Conservation (phyloP, 2,888 invertebrate species). For the Eurois occulta region DNA sequence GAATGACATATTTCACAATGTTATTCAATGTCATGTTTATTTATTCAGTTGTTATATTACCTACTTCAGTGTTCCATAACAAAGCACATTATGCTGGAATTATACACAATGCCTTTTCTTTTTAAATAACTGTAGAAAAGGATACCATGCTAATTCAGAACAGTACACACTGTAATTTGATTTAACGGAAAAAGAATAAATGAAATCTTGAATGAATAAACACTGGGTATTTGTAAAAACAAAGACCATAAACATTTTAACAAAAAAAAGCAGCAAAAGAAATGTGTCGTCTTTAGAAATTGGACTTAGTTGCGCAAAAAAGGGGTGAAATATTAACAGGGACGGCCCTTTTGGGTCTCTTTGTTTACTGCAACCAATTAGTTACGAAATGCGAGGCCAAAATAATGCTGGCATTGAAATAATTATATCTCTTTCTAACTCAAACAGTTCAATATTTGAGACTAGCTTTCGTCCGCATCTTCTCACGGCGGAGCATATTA, state of each 20-base stretch:
- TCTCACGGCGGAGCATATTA: neutral
- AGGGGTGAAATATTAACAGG: slow-evolving; percentile 64
- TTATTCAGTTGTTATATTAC: slow-evolving; percentile 1
- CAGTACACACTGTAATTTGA: too few relatives aligned
- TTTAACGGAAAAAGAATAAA: slow-evolving; percentile 29
- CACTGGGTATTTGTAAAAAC: slow-evolving; percentile 28
- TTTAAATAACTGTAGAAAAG: slow-evolving; percentile 31
- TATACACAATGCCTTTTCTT: slow-evolving; percentile 12
- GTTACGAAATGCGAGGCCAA: slow-evolving; percentile 66
- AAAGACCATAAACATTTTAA: slow-evolving; percentile 38
- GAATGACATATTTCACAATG: neutral
- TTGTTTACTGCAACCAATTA: slow-evolving; percentile 72
- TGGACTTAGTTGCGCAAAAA: slow-evolving; percentile 66
- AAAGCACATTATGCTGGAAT: slow-evolving; percentile 4
- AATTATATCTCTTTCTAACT: slow-evolving; percentile 37
- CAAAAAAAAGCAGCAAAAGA: slow-evolving; percentile 55
- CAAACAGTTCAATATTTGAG: slow-evolving; percentile 41
- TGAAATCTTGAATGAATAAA: slow-evolving; percentile 33
- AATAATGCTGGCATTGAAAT: slow-evolving; percentile 59
- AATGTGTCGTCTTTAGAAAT: slow-evolving; percentile 65
- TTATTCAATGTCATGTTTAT: slow-evolving; percentile 3
- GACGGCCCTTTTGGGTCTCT: slow-evolving; percentile 54
- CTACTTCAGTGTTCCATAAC: neutral
- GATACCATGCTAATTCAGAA: slow-evolving; percentile 39
- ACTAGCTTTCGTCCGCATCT: neutral